Evolutionary conservation across 2,113 vertebrate genomes (phyloP).

Genomic region (Trogon melanurus): DNA sequence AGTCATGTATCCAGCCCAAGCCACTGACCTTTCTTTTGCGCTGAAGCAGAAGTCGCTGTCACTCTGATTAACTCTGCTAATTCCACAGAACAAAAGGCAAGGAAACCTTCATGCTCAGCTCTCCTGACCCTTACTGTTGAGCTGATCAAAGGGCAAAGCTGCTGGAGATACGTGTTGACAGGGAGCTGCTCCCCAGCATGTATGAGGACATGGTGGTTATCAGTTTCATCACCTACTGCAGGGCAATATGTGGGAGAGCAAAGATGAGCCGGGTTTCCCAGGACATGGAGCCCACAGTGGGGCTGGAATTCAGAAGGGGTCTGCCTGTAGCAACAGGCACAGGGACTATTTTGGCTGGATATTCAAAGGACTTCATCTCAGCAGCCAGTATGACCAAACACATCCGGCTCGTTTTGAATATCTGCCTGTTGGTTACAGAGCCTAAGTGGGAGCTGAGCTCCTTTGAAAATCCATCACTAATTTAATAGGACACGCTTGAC

Average conservation of each 20-base stretch:
- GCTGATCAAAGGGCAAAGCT: slow-evolving; percentile 47
- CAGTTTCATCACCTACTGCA: neutral
- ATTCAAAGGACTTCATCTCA: slow-evolving; percentile 45
- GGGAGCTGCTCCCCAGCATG: neutral
- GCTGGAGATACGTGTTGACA: neutral
- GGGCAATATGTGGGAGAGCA: neutral
- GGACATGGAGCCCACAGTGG: neutral
- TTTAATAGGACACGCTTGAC: slow-evolving; percentile 49
- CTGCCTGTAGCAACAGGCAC: slow-evolving; percentile 12
- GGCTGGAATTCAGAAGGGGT: slow-evolving; percentile 3
- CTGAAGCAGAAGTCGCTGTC: slow-evolving; percentile 62
- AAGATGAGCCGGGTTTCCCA: neutral
- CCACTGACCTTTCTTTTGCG: slow-evolving; percentile 61
- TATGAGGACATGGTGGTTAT: neutral
- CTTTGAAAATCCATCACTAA: slow-evolving; percentile 48
- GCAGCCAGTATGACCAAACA: slow-evolving; percentile 26
- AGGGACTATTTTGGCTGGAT: neutral
- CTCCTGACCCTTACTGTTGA: slow-evolving; percentile 43
- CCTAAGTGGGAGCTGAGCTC: slow-evolving; percentile 4
- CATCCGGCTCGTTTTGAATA: neutral
- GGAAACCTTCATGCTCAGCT: slow-evolving; percentile 13
- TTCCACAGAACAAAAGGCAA: slow-evolving; percentile 60
- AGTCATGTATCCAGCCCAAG: slow-evolving; percentile 17
- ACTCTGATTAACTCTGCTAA: slow-evolving; percentile 64
- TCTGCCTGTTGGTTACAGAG: neutral